Base-by-base conservation (phyloP, 2,113 vertebrate species). In the Pampusana beccarii region DNA sequence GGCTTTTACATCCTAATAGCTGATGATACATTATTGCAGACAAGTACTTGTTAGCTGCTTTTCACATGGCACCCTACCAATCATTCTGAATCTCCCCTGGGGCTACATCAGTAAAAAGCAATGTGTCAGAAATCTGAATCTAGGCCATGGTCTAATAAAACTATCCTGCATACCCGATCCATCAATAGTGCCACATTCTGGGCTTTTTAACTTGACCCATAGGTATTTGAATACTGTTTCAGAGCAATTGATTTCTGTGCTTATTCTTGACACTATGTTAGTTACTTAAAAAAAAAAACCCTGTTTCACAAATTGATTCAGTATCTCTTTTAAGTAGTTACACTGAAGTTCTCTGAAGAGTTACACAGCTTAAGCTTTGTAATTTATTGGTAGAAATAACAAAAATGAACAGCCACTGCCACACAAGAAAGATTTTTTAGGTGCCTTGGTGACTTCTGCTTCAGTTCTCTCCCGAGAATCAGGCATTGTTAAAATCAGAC, bases 281-380 rank as follows among this genome's bases (percentile, higher is more conserved):
- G 33, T 60, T 88, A 91, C 84, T 90, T 88, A 33, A 92, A 92
- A 95, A 95, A 67, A 17, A 17, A n/a, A n/a, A n/a, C n/a, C 38
- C 42, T 67, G 11, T 72, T 90, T 62, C 87, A 77, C 56, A 74
- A 80, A 81, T 97, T 94, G 93, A 96, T 90, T 92, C 93, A 93
- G n/a, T 42, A 65, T 72, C 50, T 79, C 77, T 71, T 89, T 83
- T 61, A 85, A 72, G 61, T 61, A 91, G 77, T 81, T 87, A 79
- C 73, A 51, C 33, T 75, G 53, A 87, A 81, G 44, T 67, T 79
- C 86, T 87, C 61, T 54, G 26, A 81, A 95, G 65, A 78, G n/a
- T 87, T 88, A 81, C 42, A 87, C 78, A 88, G 65, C 80, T 78
- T 81, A 48, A 81, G 57, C 48, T 91, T 86, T 42, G 20, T 42